Evolutionary conservation across 2,797 vertebrate genomes (phyloP).

Genomic region (Micrastur ruficollis): DNA sequence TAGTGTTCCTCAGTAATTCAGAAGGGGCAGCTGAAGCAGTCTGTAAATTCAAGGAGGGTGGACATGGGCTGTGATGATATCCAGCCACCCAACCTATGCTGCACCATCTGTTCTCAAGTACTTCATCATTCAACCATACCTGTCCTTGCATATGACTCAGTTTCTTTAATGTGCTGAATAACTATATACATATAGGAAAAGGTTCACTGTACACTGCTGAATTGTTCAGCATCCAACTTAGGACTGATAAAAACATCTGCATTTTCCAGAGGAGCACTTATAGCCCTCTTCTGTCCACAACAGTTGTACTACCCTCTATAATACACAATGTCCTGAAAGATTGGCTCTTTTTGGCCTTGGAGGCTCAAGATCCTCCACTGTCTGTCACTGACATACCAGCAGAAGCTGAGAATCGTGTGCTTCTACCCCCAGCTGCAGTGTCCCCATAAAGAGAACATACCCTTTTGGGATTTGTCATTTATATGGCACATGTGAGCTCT

Average conservation of each 20-base stretch:
- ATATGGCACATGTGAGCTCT: not conserved
- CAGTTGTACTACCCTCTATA: not conserved
- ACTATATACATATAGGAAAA: not conserved
- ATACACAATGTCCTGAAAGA: not conserved
- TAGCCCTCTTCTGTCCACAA: not conserved
- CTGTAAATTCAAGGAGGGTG: not conserved
- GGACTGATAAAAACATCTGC: not conserved
- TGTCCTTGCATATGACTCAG: not conserved
- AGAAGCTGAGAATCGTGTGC: not conserved
- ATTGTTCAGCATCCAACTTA: not conserved
- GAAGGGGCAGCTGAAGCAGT: not conserved
- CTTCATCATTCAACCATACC: not conserved
- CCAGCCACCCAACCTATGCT: not conserved
- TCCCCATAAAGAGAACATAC: not conserved
- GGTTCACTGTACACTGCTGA: not conserved
- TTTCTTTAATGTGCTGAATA: not conserved
- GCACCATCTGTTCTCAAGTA: not conserved
- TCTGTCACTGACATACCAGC: not conserved
- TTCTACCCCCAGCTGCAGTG: not conserved
- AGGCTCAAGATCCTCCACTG: not conserved
- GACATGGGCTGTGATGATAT: not conserved
- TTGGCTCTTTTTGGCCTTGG: not conserved
- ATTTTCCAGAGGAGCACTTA: not conserved
- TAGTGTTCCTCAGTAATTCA: not conserved
- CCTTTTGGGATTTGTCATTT: not conserved